Percentiles rank a stretch among this genome's conserved stretches.
These are phyloP conservation scores for Ostrea edulis DNA, from an alignment of 1,140 invertebrate genomes.

Conservation along the genomic window DNA sequence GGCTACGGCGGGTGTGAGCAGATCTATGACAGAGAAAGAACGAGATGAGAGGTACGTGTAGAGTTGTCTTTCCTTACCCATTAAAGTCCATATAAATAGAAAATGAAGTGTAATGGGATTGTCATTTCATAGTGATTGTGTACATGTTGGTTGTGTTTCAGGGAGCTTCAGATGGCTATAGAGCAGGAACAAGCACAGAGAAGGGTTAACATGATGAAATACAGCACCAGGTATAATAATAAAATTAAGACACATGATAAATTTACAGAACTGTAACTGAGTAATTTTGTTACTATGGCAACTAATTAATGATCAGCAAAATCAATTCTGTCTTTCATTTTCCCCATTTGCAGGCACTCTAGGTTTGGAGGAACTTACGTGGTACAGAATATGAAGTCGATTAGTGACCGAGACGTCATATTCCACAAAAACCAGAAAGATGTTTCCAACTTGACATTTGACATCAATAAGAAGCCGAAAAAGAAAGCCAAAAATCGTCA, in stretches of 20 bases:
- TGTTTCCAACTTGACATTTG: slow-evolving; percentile 87
- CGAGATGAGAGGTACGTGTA: slow-evolving; percentile 89
- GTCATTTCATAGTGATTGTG: too few species aligned
- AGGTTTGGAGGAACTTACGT: slow-evolving; percentile 95
- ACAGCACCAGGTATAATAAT: slow-evolving; percentile 71
- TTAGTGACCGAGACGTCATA: slow-evolving; percentile 93
- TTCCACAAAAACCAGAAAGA: slow-evolving; percentile 91
- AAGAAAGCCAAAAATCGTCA: slow-evolving; percentile 85
- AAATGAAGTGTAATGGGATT: too few species aligned
- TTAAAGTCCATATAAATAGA: neutral
- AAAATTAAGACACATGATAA: neutral
- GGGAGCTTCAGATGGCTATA: slow-evolving; percentile 73
- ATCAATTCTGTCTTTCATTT: neutral
- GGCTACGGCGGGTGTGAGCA: slow-evolving; percentile 87
- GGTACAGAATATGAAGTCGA: slow-evolving; percentile 95
- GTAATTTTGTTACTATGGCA: neutral
- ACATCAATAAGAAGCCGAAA: slow-evolving; percentile 82
- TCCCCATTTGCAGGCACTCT: slow-evolving; percentile 85
- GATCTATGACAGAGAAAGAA: slow-evolving; percentile 87
- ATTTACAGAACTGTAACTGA: neutral
- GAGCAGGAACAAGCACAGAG: slow-evolving; percentile 74
- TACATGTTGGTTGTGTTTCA: slow-evolving; percentile 48
- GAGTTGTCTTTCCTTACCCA: neutral
- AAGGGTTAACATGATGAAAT: slow-evolving; percentile 70
- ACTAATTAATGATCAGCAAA: neutral